Base-by-base conservation (phyloP, 2,113 vertebrate genomes). In the Thamnophis sirtalis region DNA sequence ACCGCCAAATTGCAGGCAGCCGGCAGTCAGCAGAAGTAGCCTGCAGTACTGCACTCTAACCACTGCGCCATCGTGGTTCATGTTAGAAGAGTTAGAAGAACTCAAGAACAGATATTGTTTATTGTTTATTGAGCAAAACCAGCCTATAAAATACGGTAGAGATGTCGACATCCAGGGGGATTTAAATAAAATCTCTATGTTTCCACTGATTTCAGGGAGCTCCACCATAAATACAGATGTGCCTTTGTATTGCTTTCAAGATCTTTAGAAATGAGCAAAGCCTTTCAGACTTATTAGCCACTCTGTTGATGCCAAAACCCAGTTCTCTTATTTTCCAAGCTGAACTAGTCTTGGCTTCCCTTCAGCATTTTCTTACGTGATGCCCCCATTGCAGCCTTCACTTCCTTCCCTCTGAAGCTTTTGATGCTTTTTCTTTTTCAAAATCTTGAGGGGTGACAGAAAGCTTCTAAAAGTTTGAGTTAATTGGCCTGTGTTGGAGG, bases 351-450 rank as follows among this genome's bases (percentile, higher is more conserved):
- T 0, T 80, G 92, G 85, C n/a, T 33, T 21, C 15, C 13, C 38
- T 38, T 24, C 53, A 0, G 11, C 49, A 38, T 49, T 91, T 93
- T 93, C 4, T 28, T 84, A 22, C 89, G 55, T 85, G 88, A 94
- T 80, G 94, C 63, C 92, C 94, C 91, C 94, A 92, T 90, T 93
- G 89, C 88, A 93, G 94, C 21, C 91, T 92, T 91, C 91, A 0
- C 1, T 92, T 94, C 94, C 93, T 89, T 92, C 88, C 28, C 0
- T 85, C 93, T 33, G 10, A 51, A 26, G 56, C 90, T 95, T 96
- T 95, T 95, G 92, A 94, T 94, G 58, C 86, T 88, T 95, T 89
- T 95, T 96, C 95, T 88, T 95, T 96, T 95, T 94, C 92, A 94
- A 94, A 95, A 94, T 91, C 93, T 93, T 1, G 0, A 95, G 91